Conservation (phyloP, 2,797 vertebrate genomes). For the Pelochelys cantorii region DNA sequence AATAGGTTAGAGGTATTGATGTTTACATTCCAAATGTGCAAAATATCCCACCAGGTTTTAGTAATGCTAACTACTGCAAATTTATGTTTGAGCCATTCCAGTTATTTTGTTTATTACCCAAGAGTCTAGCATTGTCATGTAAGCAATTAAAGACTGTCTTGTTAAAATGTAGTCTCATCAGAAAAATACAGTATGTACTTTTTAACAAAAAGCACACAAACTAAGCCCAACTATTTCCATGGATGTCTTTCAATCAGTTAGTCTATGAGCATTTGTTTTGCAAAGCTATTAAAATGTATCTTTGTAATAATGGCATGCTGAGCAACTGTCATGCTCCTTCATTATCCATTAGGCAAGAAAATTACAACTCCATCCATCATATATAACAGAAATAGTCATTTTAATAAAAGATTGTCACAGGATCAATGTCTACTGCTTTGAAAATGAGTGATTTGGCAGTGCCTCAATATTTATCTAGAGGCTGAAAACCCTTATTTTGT, state of each 20-base stretch:
- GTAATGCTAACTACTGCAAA: not conserved
- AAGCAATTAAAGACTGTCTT: not conserved
- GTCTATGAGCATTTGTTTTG: not conserved
- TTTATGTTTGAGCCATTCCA: not conserved
- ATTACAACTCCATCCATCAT: not conserved
- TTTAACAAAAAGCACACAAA: not conserved
- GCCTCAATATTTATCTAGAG: not conserved
- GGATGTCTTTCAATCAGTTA: not conserved
- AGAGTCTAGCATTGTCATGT: not conserved
- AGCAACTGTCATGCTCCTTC: not conserved
- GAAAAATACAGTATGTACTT: not conserved
- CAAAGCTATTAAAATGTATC: not conserved
- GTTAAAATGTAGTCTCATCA: not conserved
- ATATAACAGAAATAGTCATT: not conserved
- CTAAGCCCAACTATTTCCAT: not conserved
- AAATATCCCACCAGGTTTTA: not conserved
- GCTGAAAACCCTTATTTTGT: not conserved
- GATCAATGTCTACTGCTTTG: not conserved
- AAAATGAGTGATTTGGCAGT: not conserved
- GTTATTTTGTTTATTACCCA: not conserved
- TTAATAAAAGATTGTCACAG: not conserved
- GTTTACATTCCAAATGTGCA: not conserved
- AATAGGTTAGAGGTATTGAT: not conserved
- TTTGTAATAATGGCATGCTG: not conserved
- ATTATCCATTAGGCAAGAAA: not conserved